Base-by-base conservation (phyloP, 2,113 vertebrate species). In the Cottus gobio region DNA sequence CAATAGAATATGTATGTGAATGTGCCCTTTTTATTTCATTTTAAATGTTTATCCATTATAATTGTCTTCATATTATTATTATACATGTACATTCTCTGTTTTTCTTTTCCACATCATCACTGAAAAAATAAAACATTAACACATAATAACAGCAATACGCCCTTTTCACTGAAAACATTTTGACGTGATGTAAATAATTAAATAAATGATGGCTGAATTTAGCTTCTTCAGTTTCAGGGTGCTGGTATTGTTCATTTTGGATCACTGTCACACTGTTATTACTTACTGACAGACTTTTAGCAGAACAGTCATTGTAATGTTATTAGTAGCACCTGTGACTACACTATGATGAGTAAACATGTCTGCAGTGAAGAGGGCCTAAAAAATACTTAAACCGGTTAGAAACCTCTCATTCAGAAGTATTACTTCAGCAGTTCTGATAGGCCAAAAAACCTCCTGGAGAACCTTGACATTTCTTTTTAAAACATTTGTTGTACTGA, bases 401-500 rank as follows among this genome's bases (percentile, higher is more conserved):
- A 9, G 20, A 46, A 61, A 60, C 42, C 42, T 58, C 4, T 39
- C 54, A 5, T 46, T 46, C 70, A 46, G 11, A 72, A 72, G 18
- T 85, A 31, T 79, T 71, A 75, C 36, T 37, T 64, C 58, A 56
- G 20, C 68, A 52, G 48, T 64, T 36, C 30, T 72, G 8, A 31
- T 76, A 10, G 48, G 58, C 22, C 63, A 65, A 36, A 63, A 34
- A 63, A 50, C 42, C 42, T 39, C 73, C 68, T 28, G 0, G 2
- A 57, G 81, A 48, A 77, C 28, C 44, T 63, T 9, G 24, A 44
- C 44, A 50, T 65, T 77, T 83, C 74, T 66, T 83, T 66, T 83
- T 22, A 50, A 50, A 50, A 69, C 42, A 48, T 66, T 62, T 72
- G 28, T 79, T 66, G 31, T 18, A 71, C 57, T 6, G 13, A 48